phyloP scores from a whole-genome alignment of 1,140 invertebrate species.

The Ladona fulva region DNA sequence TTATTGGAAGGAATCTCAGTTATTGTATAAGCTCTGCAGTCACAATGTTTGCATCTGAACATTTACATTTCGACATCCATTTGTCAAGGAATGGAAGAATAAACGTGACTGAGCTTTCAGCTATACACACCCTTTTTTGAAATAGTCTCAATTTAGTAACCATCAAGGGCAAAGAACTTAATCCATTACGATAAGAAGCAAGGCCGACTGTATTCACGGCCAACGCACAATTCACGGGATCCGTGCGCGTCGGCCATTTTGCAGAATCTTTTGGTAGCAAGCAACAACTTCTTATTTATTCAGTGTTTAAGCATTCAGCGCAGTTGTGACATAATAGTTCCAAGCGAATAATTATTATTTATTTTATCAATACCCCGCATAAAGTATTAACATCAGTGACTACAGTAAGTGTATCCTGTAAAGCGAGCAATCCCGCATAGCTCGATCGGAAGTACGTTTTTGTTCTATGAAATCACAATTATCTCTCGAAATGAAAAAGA shows the following conservation, averaged over 20 bases:
- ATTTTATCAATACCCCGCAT: no score
- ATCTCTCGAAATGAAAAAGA: not conserved
- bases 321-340: not conserved
- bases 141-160: no score
- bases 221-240: constrained; percentile 10
- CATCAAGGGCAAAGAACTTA: no score
- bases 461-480: not conserved
- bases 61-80: no score
- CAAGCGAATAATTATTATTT: no score
- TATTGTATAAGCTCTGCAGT: no score
- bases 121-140: no score
- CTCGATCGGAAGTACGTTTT: not conserved
- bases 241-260: constrained; percentile 21
- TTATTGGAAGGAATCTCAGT: no score
- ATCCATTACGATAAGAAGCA: no score
- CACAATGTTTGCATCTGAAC: no score
- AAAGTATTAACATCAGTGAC: not conserved
- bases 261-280: constrained; percentile 17
- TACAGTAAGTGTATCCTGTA: not conserved
- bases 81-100: no score
- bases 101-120: no score
- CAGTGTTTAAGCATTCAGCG: not conserved
- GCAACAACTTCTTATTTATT: not conserved
- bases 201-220: not conserved
- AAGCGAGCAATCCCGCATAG: not conserved